Evolutionary conservation across 2,113 vertebrate species (phyloP).

Genomic region (Cricetomys ansorgei): DNA sequence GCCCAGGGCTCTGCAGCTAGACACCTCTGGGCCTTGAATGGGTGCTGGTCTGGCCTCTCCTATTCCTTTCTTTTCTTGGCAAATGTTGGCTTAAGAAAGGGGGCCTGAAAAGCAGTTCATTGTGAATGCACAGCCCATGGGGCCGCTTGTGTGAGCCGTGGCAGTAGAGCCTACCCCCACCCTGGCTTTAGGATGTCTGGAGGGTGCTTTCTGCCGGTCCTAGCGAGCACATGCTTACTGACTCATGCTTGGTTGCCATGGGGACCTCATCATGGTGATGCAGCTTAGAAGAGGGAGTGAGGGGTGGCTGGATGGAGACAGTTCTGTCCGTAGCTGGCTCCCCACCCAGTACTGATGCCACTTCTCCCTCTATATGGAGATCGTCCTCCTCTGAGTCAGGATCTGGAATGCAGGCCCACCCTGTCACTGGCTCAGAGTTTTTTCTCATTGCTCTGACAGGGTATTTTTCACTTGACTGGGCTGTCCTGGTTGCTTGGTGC

Average conservation of each 20-base stretch:
- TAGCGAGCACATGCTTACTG: constrained; percentile 42
- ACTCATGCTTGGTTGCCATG: constrained; percentile 69
- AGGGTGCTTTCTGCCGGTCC: not conserved
- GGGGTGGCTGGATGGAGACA: not conserved
- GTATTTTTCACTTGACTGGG: not conserved
- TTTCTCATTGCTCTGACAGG: not conserved
- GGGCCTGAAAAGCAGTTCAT: constrained; percentile 75
- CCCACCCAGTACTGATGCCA: not conserved
- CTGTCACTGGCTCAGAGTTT: not conserved
- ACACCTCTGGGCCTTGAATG: constrained; percentile 35
- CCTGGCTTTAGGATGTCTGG: constrained; percentile 19
- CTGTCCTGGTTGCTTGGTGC: too few relatives aligned
- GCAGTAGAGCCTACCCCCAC: not conserved
- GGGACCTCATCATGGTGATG: constrained; percentile 69
- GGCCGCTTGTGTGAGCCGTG: not conserved
- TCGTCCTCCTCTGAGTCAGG: not conserved
- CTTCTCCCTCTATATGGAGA: not conserved
- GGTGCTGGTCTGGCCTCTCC: not conserved
- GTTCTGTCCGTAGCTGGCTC: not conserved
- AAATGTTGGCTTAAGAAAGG: constrained; percentile 72
- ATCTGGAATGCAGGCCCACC: not conserved
- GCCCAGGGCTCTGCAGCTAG: not conserved
- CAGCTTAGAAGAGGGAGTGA: constrained; percentile 63
- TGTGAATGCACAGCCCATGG: constrained; percentile 70
- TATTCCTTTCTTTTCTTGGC: constrained; percentile 9